Evolutionary conservation across 2,888 invertebrate species (phyloP).

Genomic region (Heliconius cydno): DNA sequence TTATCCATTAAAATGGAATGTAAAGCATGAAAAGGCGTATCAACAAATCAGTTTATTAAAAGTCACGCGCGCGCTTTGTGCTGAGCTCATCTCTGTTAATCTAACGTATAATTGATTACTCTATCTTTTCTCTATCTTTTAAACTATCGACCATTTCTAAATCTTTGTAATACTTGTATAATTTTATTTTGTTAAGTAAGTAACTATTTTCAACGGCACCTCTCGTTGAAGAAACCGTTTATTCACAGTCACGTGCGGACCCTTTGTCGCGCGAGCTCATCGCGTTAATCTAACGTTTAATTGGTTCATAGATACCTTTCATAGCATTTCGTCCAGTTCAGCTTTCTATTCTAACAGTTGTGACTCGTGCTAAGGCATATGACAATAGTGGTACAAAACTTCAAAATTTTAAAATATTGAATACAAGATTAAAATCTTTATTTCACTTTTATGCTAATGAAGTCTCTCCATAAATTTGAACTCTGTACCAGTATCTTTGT

Average conservation of each 20-base stretch:
- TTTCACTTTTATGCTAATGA: neutral
- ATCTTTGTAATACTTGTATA: constrained; percentile 5
- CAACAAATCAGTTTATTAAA: constrained; percentile 44
- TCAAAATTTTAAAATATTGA: neutral
- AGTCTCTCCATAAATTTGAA: neutral
- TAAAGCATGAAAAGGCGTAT: constrained; percentile 35
- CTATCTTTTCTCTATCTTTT: constrained; percentile 51
- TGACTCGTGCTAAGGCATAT: neutral
- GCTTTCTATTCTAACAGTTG: neutral
- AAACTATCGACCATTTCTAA: constrained; percentile 17
- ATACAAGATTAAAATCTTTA: neutral
- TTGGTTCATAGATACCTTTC: constrained; percentile 62
- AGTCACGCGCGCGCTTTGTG: constrained; percentile 76
- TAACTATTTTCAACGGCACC: constrained; percentile 16
- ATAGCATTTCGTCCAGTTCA: constrained; percentile 32
- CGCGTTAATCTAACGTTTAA: constrained; percentile 75
- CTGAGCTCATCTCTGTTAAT: constrained; percentile 74
- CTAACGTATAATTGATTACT: constrained; percentile 70
- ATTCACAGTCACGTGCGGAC: constrained; percentile 76
- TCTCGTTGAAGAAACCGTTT: constrained; percentile 48
- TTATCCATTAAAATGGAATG: constrained; percentile 16
- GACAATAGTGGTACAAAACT: neutral
- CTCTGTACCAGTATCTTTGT: constrained; percentile 7
- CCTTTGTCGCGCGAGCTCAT: constrained; percentile 70
- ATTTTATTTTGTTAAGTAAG: constrained; percentile 22